These are phyloP conservation scores for Cydia strobilella DNA, from an alignment of 1,140 invertebrate species.

Conservation along the genomic window DNA sequence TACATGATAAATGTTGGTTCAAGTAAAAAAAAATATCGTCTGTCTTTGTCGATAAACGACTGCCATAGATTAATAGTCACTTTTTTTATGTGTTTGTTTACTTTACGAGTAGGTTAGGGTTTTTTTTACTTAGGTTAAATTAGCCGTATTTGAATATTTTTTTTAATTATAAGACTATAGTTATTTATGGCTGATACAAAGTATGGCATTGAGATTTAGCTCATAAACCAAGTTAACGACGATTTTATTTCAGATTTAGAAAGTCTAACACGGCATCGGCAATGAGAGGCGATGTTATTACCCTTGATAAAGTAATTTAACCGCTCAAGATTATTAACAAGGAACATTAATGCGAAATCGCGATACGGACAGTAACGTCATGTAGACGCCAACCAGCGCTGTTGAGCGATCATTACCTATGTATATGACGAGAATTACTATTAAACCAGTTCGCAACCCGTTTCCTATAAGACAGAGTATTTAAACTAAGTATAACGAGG, in stretches of 20 bases:
- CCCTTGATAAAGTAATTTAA: conserved; percentile 22
- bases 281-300: not conserved
- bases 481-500: conserved; percentile 21
- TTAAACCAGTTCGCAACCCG: conserved; percentile 15
- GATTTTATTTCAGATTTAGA: not conserved
- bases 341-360: not conserved
- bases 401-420: conserved; percentile 18
- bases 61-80: too few relatives aligned
- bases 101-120: too few relatives aligned
- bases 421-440: conserved; percentile 26
- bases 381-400: not conserved
- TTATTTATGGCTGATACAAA: not conserved
- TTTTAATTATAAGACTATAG: not conserved
- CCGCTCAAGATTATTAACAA: not conserved
- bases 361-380: not conserved
- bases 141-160: too few relatives aligned
- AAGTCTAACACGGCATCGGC: not conserved
- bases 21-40: too few relatives aligned
- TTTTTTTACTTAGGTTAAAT: too few relatives aligned
- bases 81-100: too few relatives aligned
- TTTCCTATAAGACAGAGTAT: conserved; percentile 19
- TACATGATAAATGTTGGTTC: too few relatives aligned
- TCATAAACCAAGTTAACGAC: not conserved
- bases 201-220: not conserved
- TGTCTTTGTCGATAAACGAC: too few relatives aligned